Evolutionary conservation across 2,113 vertebrate species (phyloP), one percentile per base, ranked within the genome.

Genomic region (Myotis brandtii): DNA sequence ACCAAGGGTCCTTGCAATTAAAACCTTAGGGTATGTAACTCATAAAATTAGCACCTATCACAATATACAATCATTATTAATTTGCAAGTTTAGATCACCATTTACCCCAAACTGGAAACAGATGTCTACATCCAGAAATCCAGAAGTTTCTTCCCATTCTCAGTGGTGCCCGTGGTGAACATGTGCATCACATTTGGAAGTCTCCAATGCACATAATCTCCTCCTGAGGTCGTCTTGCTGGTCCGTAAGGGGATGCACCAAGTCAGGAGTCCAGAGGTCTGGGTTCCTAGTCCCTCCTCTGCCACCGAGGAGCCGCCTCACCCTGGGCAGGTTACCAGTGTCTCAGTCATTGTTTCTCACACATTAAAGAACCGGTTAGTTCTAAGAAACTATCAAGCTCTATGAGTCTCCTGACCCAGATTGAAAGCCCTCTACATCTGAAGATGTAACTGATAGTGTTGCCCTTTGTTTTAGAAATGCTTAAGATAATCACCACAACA

Each of bases 381-480:
- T 54, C 27, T 43, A 6, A 27, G 76, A 18, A 27, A 18, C 59
- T 25, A 0, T 21, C 59, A 50, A 83, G 81, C n/a, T 30, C 25
- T 16, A 1, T 18, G 54, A 73, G 30, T 69, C 34, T 52, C 27
- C 50, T 21, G n/a, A 95, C 86, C 7, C 66, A 91, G 80, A 89
- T 48, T 77, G n/a, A 66, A 84, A 94, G 84, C 86, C 66, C 70
- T 46, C 40, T 56, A 1, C n/a, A 93, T 81, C 95, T 69, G 14
- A 83, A 64, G 80, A 69, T 66, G 48, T 79, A 82, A 89, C 20
- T 91, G 79, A 56, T 93, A 89, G 64, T 76, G 85, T 50, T 79
- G 17, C 82, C 6, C 56, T 97, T 94, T 90, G 37, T 94, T 98
- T 97, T 95, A 92, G 83, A 62, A 82, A 88, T 76, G 25, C 72